These are phyloP conservation scores for Eupithecia dodoneata DNA, from an alignment of 2,888 invertebrate species.

Conservation along the genomic window DNA sequence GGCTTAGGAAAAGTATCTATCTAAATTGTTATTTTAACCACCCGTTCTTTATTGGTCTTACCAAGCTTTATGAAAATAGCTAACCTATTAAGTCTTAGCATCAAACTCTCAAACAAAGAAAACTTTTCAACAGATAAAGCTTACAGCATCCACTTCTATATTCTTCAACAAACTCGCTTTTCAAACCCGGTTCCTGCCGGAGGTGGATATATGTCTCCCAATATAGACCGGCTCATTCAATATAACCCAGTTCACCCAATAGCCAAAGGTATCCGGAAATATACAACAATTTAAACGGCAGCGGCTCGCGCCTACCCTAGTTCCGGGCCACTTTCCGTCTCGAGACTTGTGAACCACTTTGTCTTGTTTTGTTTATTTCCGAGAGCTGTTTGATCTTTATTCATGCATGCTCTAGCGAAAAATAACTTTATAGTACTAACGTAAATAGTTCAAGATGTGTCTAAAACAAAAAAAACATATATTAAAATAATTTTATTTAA, in stretches of 20 bases:
- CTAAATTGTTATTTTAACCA: too few species aligned
- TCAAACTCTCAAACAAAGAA: not conserved
- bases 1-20: too few species aligned
- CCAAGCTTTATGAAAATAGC: not conserved
- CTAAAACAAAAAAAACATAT: not conserved
- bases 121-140: not conserved
- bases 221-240: conserved; percentile 29
- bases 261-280: conserved; percentile 33
- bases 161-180: not conserved
- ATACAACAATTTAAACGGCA: conserved; percentile 38
- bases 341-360: conserved; percentile 35
- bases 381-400: conserved; percentile 9
- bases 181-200: not conserved
- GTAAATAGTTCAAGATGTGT: not conserved
- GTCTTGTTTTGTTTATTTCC: conserved; percentile 36
- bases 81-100: not conserved
- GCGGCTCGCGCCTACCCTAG: conserved; percentile 29
- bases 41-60: not conserved
- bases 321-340: conserved; percentile 40
- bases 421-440: too few species aligned
- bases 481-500: too few species aligned
- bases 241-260: conserved; percentile 25
- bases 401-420: not conserved
- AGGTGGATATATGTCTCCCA: conserved; percentile 38
- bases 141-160: not conserved